A percentile compares a stretch with the other conserved stretches of the same genome.
These are phyloP conservation scores for Drosophila sp. DNA, from an alignment of 1,140 invertebrate species.

Conservation along the genomic window DNA sequence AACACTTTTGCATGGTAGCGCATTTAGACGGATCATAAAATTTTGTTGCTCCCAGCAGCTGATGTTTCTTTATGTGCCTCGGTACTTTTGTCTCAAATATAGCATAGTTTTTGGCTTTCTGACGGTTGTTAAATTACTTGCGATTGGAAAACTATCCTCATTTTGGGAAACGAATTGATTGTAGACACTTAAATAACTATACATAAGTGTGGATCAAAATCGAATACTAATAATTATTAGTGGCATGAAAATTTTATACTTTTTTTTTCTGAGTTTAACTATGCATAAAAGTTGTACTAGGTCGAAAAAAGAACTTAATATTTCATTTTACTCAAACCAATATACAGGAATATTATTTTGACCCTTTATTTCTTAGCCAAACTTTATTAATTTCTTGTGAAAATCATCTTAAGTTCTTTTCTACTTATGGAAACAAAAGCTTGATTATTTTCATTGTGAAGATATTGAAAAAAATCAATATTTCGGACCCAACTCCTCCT, in stretches of 20 bases:
- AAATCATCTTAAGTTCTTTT: slow-evolving; percentile 7
- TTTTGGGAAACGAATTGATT: no score
- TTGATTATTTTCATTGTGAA: background rate
- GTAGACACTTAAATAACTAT: no score
- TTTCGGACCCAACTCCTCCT: background rate
- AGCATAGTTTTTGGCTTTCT: slow-evolving; percentile 72
- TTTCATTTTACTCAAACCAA: no score
- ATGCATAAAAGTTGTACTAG: no score
- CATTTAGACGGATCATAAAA: slow-evolving; percentile 78
- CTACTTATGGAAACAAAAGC: slow-evolving; percentile 3
- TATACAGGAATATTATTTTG: no score
- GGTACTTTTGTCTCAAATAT: slow-evolving; percentile 65
- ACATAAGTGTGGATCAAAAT: no score
- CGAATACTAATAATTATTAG: no score
- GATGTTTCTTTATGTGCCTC: slow-evolving; percentile 58
- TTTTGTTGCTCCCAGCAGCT: slow-evolving; percentile 50
- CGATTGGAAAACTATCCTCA: slow-evolving; percentile 4
- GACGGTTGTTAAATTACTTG: slow-evolving; percentile 33
- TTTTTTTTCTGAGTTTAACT: no score
- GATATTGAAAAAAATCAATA: slow-evolving; percentile 11
- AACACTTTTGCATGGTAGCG: slow-evolving; percentile 70
- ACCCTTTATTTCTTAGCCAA: background rate
- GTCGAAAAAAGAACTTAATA: no score
- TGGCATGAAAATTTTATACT: no score
- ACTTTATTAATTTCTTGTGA: slow-evolving; percentile 1